A percentile compares a stretch with the other conserved stretches of the same genome.
Evolutionary conservation across 1,140 invertebrate genomes (phyloP).

Genomic region (Thaumatotibia leucotreta): DNA sequence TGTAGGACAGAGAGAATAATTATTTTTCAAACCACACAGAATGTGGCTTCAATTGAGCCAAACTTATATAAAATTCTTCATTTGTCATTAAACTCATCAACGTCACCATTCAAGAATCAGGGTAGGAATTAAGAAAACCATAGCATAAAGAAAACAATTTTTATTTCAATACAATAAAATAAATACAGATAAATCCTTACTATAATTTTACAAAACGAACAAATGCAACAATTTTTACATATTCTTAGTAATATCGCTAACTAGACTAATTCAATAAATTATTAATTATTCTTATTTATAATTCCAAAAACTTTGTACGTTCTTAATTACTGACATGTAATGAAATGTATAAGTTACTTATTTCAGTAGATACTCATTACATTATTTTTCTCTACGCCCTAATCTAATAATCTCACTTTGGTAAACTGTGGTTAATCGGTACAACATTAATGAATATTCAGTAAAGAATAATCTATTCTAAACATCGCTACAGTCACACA

Average conservation of each 20-base stretch:
- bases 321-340: conserved; percentile 25
- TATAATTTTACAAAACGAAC: conserved; percentile 61
- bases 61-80: no score
- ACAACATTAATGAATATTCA: conserved; percentile 22
- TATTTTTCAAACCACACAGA: no score
- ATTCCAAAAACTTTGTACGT: conserved; percentile 72
- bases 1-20: no score
- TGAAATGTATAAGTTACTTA: background rate
- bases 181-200: conserved; percentile 65
- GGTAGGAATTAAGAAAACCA: conserved; percentile 28
- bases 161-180: conserved; percentile 62
- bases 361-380: background rate
- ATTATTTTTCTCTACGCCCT: conserved; percentile 44
- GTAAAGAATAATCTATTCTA: background rate
- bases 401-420: conserved; percentile 77
- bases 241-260: conserved; percentile 20
- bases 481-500: background rate
- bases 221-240: conserved; percentile 65
- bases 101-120: no score
- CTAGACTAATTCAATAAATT: conserved; percentile 58
- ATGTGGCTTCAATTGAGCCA: no score
- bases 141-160: conserved; percentile 56
- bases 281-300: conserved; percentile 36
- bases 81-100: no score
- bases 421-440: conserved; percentile 76